phyloP scores from a whole-genome alignment of 2,113 vertebrate genomes.

The Sinocyclocheilus anshuiensis region DNA sequence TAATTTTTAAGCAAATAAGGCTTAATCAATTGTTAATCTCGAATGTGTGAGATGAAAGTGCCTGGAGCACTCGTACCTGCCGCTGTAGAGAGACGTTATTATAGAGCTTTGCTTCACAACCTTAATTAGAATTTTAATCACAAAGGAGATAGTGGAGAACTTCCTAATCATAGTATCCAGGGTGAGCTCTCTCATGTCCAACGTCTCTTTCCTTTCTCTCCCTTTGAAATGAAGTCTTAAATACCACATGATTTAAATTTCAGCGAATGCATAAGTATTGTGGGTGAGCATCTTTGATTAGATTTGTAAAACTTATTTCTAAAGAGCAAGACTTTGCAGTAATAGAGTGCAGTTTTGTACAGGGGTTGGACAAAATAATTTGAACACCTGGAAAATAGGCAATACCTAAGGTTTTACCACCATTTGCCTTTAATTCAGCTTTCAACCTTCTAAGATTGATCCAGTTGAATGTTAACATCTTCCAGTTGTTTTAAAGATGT shows the following conservation, averaged over 20 bases:
- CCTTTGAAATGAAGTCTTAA: slow-evolving; percentile 18
- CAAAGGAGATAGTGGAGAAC: slow-evolving; percentile 42
- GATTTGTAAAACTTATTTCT: background rate
- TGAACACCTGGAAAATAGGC: too few relatives aligned
- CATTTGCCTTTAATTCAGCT: too few relatives aligned
- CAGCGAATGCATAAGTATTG: background rate
- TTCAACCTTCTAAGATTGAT: too few relatives aligned
- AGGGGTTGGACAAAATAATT: too few relatives aligned
- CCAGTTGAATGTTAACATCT: too few relatives aligned
- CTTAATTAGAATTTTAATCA: slow-evolving; percentile 59
- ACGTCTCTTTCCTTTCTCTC: background rate
- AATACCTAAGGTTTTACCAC: too few relatives aligned
- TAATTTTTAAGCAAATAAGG: slow-evolving; percentile 66
- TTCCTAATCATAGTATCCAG: slow-evolving; percentile 52
- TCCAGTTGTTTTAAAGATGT: too few relatives aligned
- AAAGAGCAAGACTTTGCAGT: background rate
- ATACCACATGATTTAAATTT: slow-evolving; percentile 26
- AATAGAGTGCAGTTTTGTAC: background rate
- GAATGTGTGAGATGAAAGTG: slow-evolving; percentile 51
- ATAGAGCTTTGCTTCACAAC: slow-evolving; percentile 29
- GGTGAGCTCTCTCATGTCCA: slow-evolving; percentile 39
- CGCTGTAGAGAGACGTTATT: slow-evolving; percentile 44
- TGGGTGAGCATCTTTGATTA: background rate
- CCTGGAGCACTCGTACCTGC: slow-evolving; percentile 47
- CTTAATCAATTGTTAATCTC: slow-evolving; percentile 63